Evolutionary conservation across 2,888 invertebrate species (phyloP), one percentile per base, ranked within the genome.

Genomic region (Trissonchulus sp.): DNA sequence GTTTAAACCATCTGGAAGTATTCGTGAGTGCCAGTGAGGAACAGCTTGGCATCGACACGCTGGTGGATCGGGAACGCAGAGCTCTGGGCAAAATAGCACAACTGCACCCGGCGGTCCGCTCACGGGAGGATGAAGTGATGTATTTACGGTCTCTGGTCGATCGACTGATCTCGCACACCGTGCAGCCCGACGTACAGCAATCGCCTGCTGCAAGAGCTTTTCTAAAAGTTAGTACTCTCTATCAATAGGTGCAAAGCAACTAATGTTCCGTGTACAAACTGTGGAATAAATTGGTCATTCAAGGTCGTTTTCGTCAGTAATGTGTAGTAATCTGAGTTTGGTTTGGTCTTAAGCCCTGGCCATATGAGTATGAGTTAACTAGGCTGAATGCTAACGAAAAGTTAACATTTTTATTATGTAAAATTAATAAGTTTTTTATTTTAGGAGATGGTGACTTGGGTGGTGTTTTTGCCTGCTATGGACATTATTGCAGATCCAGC

Each of bases 401-500:
- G n/a, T n/a, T n/a, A n/a, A n/a, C n/a, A n/a, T n/a, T n/a, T n/a
- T n/a, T n/a, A n/a, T n/a, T n/a, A n/a, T n/a, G n/a, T n/a, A n/a
- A n/a, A n/a, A n/a, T n/a, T n/a, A n/a, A n/a, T n/a, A n/a, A n/a
- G n/a, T n/a, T n/a, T n/a, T 69, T 30, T 83, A 35, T 63, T 83
- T 23, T 79, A 81, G 34, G 82, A 83, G 78, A 75, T 83, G 60
- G 48, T 83, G 8, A 77, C 80, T 28, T 81, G 81, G 63, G 77
- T 79, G 1, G 75, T 82, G 2, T 77, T 83, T 3, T 72, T 81
- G 34, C 83, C 83, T 18, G 69, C 79, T 2, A 75, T 83, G 37
- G 83, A 83, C 69, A 73, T 81, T 68, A 71, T 81, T 34, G 79
- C 83, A 2, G 81, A 83, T 75, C 83, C 83, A 8, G 82, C 82